Base-by-base conservation (phyloP, 2,797 vertebrate species). In the Ctenosaura bakeri region DNA sequence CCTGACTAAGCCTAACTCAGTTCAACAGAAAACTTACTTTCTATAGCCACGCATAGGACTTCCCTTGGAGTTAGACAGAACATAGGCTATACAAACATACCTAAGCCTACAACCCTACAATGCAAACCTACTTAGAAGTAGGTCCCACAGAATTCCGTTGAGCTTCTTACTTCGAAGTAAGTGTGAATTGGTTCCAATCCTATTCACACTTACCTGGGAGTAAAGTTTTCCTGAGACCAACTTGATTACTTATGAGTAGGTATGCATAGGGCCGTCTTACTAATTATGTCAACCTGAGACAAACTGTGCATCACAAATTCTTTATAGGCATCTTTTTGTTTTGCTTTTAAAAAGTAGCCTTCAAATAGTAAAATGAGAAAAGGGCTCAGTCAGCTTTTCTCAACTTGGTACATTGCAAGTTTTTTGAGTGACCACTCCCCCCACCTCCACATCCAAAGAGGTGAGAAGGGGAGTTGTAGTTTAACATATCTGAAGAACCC, bases 321-420 rank as follows among this genome's bases (percentile, higher is more conserved):
- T 92, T 90, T 90, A 42, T 52, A 91, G 73, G 56, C 88, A 92
- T 87, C 88, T 86, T 91, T 62, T 62, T 52, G 3, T 93, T 94
- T 92, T 52, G 56, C 76, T 32, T 69, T 69, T 8, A 32, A 92
- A 69, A 69, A 92, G 92, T 56, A 88, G 62, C 71, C 66, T 64
- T 91, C 88, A 87, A 14, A 8, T 1, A 84, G 66, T 84, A 52
- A 66, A 50, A 20, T 20, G 6, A 86, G 35, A 24, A 86, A 22
- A 26, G 71, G n/a, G 8, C 32, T 59, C 6, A 78, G 7, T 8
- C 79, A 59, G 42, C 59, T 42, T 59, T 54, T 59, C 54, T n/a
- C 35, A 62, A 38, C 14, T 1, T 59, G n/a, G 50, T 59, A 29
- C 22, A n/a, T 54, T 42, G 26, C 62, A 66, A 3, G 52, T 22